A percentile compares a stretch with the other conserved stretches of the same genome.
Conservation (phyloP, 2,113 vertebrate genomes). For the Hyperoodon ampullatus region DNA sequence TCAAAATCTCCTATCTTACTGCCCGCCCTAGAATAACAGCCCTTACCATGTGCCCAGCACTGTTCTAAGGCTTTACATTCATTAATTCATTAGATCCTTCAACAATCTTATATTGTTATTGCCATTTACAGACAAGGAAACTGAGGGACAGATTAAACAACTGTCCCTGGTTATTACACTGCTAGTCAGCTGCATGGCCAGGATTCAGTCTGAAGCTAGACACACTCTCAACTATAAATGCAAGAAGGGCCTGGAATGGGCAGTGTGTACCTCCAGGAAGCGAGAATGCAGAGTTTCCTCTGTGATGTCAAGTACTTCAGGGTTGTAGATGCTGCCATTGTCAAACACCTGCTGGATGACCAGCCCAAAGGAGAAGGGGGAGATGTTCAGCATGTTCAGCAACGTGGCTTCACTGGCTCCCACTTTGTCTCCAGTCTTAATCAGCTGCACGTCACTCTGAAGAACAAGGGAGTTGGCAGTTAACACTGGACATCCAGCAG, state of each 20-base stretch:
- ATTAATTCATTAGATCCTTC: neutral
- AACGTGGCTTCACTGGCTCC: constrained; percentile 98
- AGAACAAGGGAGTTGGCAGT: neutral
- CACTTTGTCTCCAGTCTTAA: constrained; percentile 96
- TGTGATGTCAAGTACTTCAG: constrained; percentile 98
- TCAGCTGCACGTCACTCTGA: constrained; percentile 96
- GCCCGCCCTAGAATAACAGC: neutral
- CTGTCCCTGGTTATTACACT: neutral
- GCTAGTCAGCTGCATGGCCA: neutral
- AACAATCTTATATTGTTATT: neutral
- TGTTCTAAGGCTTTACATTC: neutral
- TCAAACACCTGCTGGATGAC: constrained; percentile 99
- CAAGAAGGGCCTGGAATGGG: rapidly evolving
- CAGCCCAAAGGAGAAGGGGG: constrained; percentile 97
- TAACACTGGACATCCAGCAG: neutral
- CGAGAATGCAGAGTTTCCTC: constrained; percentile 94
- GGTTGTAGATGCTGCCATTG: constrained; percentile 98
- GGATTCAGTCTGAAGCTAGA: neutral
- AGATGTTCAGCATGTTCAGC: constrained; percentile 99
- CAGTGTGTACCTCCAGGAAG: constrained; percentile 92
- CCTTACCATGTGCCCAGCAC: neutral
- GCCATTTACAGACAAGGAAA: neutral
- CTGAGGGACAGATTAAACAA: neutral
- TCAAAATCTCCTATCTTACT: neutral
- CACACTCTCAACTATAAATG: rapidly evolving